phyloP scores from a whole-genome alignment of 2,797 vertebrate species.

The Spheniscus humboldti region DNA sequence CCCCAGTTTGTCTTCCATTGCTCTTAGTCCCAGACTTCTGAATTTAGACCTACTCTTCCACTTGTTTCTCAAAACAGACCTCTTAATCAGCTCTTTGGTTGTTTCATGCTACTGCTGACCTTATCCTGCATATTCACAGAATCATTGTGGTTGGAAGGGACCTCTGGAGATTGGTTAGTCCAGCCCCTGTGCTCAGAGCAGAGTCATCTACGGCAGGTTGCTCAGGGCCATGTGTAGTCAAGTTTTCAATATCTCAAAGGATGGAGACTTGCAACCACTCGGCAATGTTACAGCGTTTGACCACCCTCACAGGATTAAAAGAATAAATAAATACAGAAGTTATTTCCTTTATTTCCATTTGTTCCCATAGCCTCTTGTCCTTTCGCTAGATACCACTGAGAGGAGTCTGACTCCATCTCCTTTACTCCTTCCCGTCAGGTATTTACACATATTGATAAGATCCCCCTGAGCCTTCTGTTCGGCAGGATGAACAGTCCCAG shows the following conservation, averaged over 20 bases:
- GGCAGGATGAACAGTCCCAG: neutral
- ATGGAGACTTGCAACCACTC: neutral
- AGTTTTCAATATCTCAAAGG: neutral
- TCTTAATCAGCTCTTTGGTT: neutral
- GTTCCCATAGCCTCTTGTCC: neutral
- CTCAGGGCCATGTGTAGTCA: neutral
- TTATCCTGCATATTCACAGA: neutral
- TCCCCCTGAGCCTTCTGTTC: neutral
- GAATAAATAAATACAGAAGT: neutral
- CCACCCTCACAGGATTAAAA: neutral
- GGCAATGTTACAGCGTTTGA: neutral
- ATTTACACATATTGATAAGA: neutral
- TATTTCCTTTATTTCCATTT: neutral
- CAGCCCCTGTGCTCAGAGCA: neutral
- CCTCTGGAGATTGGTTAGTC: neutral
- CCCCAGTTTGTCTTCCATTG: neutral
- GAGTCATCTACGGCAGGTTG: neutral
- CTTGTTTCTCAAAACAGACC: neutral
- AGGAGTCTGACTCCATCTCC: neutral
- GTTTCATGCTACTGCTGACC: neutral
- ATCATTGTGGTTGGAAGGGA: neutral
- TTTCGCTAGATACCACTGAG: neutral
- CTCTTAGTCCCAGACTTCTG: neutral
- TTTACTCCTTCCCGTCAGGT: neutral
- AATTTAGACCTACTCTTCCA: neutral